Evolutionary conservation across 2,797 vertebrate species (phyloP), one percentile per base, ranked within the genome.

Genomic region (Poeciliopsis presidionis): DNA sequence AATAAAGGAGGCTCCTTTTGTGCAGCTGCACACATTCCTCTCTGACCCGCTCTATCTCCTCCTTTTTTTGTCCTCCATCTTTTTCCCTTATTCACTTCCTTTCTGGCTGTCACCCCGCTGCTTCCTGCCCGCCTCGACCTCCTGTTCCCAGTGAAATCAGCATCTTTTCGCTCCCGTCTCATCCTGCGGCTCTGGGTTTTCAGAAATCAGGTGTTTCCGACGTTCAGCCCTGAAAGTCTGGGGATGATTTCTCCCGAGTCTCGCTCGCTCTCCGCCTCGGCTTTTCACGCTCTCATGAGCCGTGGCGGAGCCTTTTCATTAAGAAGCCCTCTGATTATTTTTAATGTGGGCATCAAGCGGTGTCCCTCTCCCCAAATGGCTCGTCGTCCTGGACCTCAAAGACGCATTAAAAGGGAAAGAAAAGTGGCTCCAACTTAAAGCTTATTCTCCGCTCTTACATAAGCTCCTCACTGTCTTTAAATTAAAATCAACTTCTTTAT

Each of bases 1-100:
- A 91, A 91, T 84, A 73, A 89, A 84, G 51, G 73, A 82, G 36
- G 88, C 74, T 85, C 89, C 87, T 89, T 86, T 72, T 89, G 86
- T 82, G 84, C 67, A 5, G 73, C 89, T 72, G 74, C 87, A 80
- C 83, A 82, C 80, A 47, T 81, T 84, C 82, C 80, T 87, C 84
- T 90, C 76, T 88, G 78, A 91, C 85, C 87, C 51, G 11, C 51
- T 83, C 82, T 63, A 51, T 79, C 82, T 55, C 57, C 67, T n/a
- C 7, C 59, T 72, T 33, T 41, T 2, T 13, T 71, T 65, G 18
- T 65, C 22, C 45, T 76, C 79, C 28, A 46, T 84, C 78, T 43
- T 78, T 39, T 49, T 25, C 7, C 7, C n/a, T 46, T 47, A 72
- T 46, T 18, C 45, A 1, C 51, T 57, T 75, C 70, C 9, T 82